These are phyloP conservation scores for Alloplasta piceator DNA, from an alignment of 2,888 invertebrate genomes.

Conservation along the genomic window DNA sequence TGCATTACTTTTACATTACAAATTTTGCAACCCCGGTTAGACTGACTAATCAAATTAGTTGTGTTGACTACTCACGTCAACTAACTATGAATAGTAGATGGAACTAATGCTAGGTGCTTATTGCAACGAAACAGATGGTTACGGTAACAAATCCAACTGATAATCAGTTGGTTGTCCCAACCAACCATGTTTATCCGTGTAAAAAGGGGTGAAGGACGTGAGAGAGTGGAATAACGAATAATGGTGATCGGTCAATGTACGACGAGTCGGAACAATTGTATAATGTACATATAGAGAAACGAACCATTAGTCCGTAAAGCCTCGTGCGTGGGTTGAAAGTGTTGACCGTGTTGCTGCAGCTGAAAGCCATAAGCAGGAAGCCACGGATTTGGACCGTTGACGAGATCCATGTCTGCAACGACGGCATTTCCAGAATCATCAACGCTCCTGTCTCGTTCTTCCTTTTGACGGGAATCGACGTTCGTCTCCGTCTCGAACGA, in stretches of 20 bases:
- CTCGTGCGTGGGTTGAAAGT: constrained; percentile 79
- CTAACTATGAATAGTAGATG: too few relatives aligned
- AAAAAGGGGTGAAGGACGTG: constrained; percentile 59
- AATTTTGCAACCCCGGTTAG: too few relatives aligned
- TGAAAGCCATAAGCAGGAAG: constrained; percentile 91
- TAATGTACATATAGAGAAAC: constrained; percentile 67
- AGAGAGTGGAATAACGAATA: constrained; percentile 49
- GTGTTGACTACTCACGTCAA: too few relatives aligned
- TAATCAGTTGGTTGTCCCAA: too few relatives aligned
- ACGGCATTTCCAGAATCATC: constrained; percentile 33
- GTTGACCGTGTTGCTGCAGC: constrained; percentile 86
- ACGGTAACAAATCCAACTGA: too few relatives aligned
- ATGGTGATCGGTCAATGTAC: background rate
- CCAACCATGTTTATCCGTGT: too few relatives aligned
- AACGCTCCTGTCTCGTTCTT: constrained; percentile 68
- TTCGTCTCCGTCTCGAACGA: constrained; percentile 5
- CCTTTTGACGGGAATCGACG: constrained; percentile 14
- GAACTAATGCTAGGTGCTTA: too few relatives aligned
- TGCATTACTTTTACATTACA: too few relatives aligned
- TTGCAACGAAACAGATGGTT: too few relatives aligned
- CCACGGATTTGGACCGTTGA: constrained; percentile 89
- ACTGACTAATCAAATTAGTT: too few relatives aligned
- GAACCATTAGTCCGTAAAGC: constrained; percentile 82
- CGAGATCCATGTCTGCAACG: constrained; percentile 77
- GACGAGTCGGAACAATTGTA: constrained; percentile 8